These are phyloP conservation scores for Cyprinodon tularosa DNA, from an alignment of 2,113 vertebrate genomes.

Conservation along the genomic window DNA sequence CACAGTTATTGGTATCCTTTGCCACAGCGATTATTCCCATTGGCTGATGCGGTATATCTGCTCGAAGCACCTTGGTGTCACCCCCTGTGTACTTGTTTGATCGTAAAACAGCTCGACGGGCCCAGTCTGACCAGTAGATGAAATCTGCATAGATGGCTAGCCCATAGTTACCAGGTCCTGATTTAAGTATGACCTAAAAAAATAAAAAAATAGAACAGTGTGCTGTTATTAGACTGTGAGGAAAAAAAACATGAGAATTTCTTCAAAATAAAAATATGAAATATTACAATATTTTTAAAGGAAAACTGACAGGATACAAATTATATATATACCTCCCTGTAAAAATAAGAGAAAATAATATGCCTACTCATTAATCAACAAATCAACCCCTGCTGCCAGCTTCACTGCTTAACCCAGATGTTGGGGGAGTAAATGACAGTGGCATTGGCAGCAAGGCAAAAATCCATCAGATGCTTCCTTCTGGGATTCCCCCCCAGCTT, in stretches of 20 bases:
- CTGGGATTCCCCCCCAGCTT: conserved; percentile 58
- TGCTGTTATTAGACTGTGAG: neutral
- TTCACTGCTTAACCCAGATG: conserved; percentile 77
- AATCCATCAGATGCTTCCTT: conserved; percentile 75
- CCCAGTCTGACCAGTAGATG: conserved; percentile 98
- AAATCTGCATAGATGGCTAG: conserved; percentile 94
- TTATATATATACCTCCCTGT: conserved; percentile 9
- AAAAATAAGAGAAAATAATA: conserved; percentile 21
- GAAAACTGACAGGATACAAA: conserved; percentile 1
- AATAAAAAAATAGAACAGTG: neutral
- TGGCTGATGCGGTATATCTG: conserved; percentile 95
- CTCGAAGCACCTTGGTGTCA: conserved; percentile 92
- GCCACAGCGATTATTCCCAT: conserved; percentile 97
- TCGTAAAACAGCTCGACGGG: conserved; percentile 90
- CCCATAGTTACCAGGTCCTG: conserved; percentile 92
- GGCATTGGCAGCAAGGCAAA: conserved; percentile 65
- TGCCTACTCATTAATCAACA: conserved; percentile 62
- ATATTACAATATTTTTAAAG: conserved; percentile 4
- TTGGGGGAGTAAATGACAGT: conserved; percentile 75
- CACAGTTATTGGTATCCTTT: conserved; percentile 95
- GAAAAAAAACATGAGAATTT: neutral
- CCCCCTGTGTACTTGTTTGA: conserved; percentile 95
- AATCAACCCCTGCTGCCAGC: conserved; percentile 46
- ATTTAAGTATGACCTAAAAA: conserved; percentile 90
- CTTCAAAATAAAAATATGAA: neutral